These are phyloP conservation scores for Istiophorus platypterus DNA, from an alignment of 2,113 vertebrate species.

Conservation along the genomic window DNA sequence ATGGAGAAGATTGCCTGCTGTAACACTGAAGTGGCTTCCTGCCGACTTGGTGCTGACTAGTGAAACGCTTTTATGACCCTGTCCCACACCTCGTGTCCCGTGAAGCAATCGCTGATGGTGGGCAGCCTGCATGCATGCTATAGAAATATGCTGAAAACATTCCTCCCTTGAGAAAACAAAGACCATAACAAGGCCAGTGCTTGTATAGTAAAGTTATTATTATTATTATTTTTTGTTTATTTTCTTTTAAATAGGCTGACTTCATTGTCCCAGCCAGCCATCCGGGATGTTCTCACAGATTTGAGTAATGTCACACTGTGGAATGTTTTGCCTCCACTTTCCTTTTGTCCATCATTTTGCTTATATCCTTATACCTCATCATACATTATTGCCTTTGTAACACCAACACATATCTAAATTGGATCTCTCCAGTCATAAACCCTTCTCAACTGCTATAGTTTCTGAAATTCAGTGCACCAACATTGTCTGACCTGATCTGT, in stretches of 20 bases:
- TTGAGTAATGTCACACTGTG: not conserved
- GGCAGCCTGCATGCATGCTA: not conserved
- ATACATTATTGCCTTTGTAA: conserved; percentile 9
- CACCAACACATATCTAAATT: not conserved
- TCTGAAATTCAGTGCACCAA: conserved; percentile 18
- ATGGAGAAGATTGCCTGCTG: too few relatives aligned
- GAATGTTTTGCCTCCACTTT: not conserved
- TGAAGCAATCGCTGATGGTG: not conserved
- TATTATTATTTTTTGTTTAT: too few relatives aligned
- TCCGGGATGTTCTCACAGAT: not conserved
- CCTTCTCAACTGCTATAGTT: not conserved
- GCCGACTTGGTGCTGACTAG: too few relatives aligned
- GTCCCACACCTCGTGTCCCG: not conserved
- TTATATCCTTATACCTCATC: not conserved
- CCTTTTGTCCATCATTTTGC: not conserved
- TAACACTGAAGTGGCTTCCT: too few relatives aligned
- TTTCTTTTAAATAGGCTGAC: not conserved
- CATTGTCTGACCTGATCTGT: conserved; percentile 11
- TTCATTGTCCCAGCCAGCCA: not conserved
- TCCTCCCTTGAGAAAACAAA: not conserved
- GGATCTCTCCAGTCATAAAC: not conserved
- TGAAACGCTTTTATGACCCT: too few relatives aligned
- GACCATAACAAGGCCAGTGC: too few relatives aligned
- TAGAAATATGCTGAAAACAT: not conserved
- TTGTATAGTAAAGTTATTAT: not conserved